Evolutionary conservation across 2,888 invertebrate species (phyloP), one percentile per base, ranked within the genome.

Genomic region (Cordylochernes scorpioides): DNA sequence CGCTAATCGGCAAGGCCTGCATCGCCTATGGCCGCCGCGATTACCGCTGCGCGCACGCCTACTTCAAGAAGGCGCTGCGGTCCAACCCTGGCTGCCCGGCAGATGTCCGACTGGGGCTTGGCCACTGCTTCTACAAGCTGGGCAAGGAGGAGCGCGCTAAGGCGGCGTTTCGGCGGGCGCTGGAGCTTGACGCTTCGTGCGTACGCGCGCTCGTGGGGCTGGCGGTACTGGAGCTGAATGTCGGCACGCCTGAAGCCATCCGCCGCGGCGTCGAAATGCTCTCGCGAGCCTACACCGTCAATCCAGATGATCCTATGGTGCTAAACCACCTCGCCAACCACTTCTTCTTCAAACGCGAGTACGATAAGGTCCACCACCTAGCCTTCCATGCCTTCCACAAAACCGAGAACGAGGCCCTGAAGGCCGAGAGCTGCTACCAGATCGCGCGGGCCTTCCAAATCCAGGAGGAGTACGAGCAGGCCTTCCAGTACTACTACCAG

Each of bases 261-360:
- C 68, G 78, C 46, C 64, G 69, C 46, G 94, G 94, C 25, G 91
- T 94, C 2, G 78, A 88, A 47, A 80, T 86, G 70, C 59, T 97
- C 27, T 86, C 86, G 4, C 77, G 74, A 53, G 91, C 94, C 0
- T 97, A 97, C 50, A 77, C 80, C 2, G 80, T 88, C 39, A 94
- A 97, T 54, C 72, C 84, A 0, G 77, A 84, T 8, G 91, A 97
- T 57, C 94, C 97, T 0, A 94, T 97, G 86, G 91, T 97, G 7
- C 62, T 99, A 8, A 97, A 97, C 54, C 97, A 97, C 54, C 60
- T 99, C 46, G 94, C 97, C 1, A 94, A 99, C 55, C 94, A 99
- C 58, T 97, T 97, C 59, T 99, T 99, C 58, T 97, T 94, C 54
- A 94, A 91, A 57, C 86, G 86, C 66, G 88, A 94, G 54, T 86